Evolutionary conservation across 2,888 invertebrate species (phyloP), one percentile per base, ranked within the genome.

Genomic region (Oligia latruncula): DNA sequence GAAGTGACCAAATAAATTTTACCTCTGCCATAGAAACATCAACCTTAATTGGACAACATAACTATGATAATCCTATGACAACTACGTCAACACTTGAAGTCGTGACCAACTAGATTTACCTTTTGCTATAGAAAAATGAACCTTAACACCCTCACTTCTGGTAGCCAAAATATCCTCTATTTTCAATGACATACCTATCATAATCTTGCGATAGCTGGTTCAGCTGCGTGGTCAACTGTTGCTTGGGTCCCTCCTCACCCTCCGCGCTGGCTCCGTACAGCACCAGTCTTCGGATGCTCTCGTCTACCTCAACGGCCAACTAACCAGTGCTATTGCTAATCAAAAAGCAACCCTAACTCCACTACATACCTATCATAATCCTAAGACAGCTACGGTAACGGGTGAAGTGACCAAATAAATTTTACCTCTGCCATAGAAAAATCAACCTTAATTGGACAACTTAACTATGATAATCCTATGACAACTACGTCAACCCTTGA

Each of bases 171-270:
- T 23, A 23, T 0, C 23, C 9, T 0, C 6, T 11, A 35, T 35
- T 2, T 40, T 5, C 8, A 11, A 20, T 15, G 43, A 65, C 95
- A 92, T 89, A 98, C 97, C 98, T 98, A 90, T 98, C 97, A 91
- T 98, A 98, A 8, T 98, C 98, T 13, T 97, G 97, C 87, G 98
- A 98, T 70, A 99, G 97, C 87, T 98, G 98, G n/a, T 97, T 97
- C 23, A 99, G 95, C 90, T 98, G 98, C 83, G 98, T 97, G 80
- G 98, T 97, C 68, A 99, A 96, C 80, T 98, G 98, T 8, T 99
- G 95, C 87, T 98, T 98, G 87, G 98, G 97, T 90, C 98, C 97
- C 65, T 98, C 95, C 17, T 98, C 94, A 0, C 97, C 97, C 23
- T 92, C 93, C 0, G 94, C 94, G 2, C 92, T 93, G 6, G 91